Percentiles rank a stretch among this genome's conserved stretches.
phyloP scores from a whole-genome alignment of 1,140 invertebrate genomes.

The Heliconius melpomene region DNA sequence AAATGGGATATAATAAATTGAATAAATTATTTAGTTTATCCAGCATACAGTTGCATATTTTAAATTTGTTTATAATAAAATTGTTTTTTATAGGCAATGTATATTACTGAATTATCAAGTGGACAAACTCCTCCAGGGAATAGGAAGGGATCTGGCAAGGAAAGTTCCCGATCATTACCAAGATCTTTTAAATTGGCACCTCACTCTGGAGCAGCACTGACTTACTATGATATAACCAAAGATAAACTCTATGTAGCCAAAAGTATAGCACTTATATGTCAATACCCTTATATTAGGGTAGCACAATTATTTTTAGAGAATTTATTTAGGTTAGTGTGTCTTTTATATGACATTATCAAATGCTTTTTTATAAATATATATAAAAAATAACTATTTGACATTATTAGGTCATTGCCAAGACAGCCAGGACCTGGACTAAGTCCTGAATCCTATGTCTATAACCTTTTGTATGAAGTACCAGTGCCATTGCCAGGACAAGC shows the following conservation, averaged over 20 bases:
- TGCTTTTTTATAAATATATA: not conserved
- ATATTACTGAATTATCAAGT: slow-evolving; percentile 93
- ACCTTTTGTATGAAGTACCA: slow-evolving; percentile 96
- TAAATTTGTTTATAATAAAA: not conserved
- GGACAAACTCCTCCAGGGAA: slow-evolving; percentile 85
- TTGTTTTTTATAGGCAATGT: slow-evolving; percentile 88
- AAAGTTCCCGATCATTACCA: slow-evolving; percentile 89
- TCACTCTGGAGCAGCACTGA: slow-evolving; percentile 87
- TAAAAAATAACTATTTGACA: not conserved
- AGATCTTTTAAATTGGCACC: slow-evolving; percentile 93
- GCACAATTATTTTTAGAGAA: slow-evolving; percentile 92
- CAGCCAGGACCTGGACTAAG: slow-evolving; percentile 87
- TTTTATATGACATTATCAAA: not conserved
- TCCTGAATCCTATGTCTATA: slow-evolving; percentile 97
- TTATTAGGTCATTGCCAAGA: slow-evolving; percentile 86
- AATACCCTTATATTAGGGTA: slow-evolving; percentile 93
- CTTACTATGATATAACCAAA: slow-evolving; percentile 95
- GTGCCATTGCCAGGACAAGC: slow-evolving; percentile 93
- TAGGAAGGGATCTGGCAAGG: slow-evolving; percentile 82
- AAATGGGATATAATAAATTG: no score
- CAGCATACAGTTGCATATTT: no score
- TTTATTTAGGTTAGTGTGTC: slow-evolving; percentile 87
- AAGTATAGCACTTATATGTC: slow-evolving; percentile 95
- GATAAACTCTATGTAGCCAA: slow-evolving; percentile 97
- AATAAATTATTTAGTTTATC: no score